A percentile compares a stretch with the other conserved stretches of the same genome.
phyloP scores from a whole-genome alignment of 30 jellyfish, hydroid and myxozoan species.

The Hydractinia echinata region DNA sequence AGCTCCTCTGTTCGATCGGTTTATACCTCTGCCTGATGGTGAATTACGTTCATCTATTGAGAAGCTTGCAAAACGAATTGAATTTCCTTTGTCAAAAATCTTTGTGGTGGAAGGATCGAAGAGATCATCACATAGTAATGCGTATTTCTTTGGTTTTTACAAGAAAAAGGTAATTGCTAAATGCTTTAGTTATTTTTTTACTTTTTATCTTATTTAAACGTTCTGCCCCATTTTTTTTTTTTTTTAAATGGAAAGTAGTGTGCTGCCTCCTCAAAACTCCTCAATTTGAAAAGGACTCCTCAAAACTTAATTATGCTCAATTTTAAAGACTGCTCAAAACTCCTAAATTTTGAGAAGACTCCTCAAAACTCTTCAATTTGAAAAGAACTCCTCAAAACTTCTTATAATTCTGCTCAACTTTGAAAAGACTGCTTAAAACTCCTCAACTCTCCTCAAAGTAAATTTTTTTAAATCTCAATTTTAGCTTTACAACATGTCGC shows the following conservation, averaged over 20 bases:
- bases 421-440: too few species aligned
- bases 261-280: too few species aligned
- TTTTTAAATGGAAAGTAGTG: background rate
- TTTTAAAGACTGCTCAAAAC: too few species aligned
- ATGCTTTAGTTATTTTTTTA: background rate
- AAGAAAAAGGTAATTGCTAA: conserved; percentile 51
- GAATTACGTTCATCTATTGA: conserved; percentile 65
- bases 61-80: conserved; percentile 64
- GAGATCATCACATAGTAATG: conserved; percentile 98
- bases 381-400: too few species aligned
- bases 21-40: conserved; percentile 88
- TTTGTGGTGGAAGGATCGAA: conserved; percentile 96
- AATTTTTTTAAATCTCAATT: too few species aligned
- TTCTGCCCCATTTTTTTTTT: background rate
- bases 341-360: too few species aligned
- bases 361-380: too few species aligned
- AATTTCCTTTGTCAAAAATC: conserved; percentile 83
- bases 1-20: conserved; percentile 96
- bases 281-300: too few species aligned
- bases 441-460: too few species aligned
- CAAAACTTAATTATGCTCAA: too few species aligned
- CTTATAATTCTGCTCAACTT: too few species aligned
- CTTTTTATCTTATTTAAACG: background rate
- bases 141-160: conserved; percentile 93
- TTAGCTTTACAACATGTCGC: too few species aligned